phyloP scores from a whole-genome alignment of 2,797 vertebrate species.

The Peromyscus eremicus region DNA sequence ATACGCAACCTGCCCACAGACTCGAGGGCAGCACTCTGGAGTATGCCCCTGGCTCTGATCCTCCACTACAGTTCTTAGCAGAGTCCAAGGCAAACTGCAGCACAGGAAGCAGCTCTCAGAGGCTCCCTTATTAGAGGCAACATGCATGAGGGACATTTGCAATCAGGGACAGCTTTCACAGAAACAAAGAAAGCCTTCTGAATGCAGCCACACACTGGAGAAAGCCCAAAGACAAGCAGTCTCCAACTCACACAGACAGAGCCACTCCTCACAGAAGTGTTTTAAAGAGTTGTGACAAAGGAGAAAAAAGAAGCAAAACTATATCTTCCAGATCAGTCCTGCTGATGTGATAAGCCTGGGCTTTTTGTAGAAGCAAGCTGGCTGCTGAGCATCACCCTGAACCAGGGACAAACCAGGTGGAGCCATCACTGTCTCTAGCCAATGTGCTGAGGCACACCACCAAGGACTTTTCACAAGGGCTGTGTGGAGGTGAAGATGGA shows the following conservation, averaged over 20 bases:
- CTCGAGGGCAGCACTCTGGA: fast-evolving
- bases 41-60: not conserved
- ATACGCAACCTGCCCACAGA: not conserved
- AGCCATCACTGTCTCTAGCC: not conserved
- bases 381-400: not conserved
- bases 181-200: constrained; percentile 4
- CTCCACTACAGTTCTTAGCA: not conserved
- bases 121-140: not conserved
- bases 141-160: not conserved
- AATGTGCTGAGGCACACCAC: not conserved
- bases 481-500: not conserved
- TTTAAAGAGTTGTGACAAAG: constrained; percentile 83
- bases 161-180: not conserved
- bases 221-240: constrained; percentile 28
- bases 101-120: not conserved
- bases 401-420: not conserved
- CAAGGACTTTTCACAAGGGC: not conserved
- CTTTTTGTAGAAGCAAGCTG: not conserved
- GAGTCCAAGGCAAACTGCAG: not conserved
- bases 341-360: not conserved
- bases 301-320: constrained; percentile 76
- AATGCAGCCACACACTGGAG: constrained; percentile 35
- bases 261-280: constrained; percentile 82
- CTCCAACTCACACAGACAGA: constrained; percentile 81
- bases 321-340: not conserved